phyloP scores from a whole-genome alignment of 2,113 vertebrate species.

The Pelvicachromis taeniatus region DNA sequence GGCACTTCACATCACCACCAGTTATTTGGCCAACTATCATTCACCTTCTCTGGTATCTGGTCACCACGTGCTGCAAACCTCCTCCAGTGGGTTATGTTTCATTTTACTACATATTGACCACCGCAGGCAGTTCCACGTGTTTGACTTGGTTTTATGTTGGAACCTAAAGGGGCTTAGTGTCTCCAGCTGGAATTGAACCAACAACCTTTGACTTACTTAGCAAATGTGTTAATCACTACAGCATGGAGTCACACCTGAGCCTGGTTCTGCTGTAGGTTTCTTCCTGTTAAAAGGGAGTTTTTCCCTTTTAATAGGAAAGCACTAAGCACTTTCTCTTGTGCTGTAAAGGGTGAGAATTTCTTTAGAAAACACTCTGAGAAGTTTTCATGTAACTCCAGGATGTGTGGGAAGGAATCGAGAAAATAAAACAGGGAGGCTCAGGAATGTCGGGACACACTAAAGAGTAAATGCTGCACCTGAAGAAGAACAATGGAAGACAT shows the following conservation, averaged over 20 bases:
- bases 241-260: no score
- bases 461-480: background rate
- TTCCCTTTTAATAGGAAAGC: no score
- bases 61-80: no score
- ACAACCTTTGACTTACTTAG: no score
- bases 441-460: background rate
- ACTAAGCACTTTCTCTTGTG: background rate
- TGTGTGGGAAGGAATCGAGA: background rate
- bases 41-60: no score
- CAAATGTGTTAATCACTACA: no score
- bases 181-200: background rate
- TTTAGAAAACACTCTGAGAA: background rate
- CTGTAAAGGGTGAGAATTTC: background rate
- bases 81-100: no score
- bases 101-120: no score
- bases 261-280: background rate
- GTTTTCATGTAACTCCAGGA: background rate
- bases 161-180: background rate
- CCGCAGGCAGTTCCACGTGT: background rate
- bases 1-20: no score
- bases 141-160: no score
- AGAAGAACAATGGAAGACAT: background rate
- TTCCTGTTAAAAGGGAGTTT: background rate
- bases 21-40: no score
- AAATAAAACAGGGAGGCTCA: background rate